These are phyloP conservation scores for Muscicapa adusta DNA, from an alignment of 2,113 vertebrate species.

Conservation along the genomic window DNA sequence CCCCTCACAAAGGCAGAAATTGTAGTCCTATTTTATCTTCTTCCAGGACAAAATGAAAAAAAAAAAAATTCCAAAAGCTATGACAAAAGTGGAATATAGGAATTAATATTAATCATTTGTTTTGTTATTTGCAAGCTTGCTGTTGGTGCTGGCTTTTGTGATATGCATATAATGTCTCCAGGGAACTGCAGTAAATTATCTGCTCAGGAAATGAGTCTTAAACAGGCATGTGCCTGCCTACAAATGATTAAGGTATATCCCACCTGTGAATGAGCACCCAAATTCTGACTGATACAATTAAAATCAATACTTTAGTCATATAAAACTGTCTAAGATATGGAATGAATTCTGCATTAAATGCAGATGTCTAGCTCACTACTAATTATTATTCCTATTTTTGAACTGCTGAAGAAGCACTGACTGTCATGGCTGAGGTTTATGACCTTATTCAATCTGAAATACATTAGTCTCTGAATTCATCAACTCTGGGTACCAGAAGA, in stretches of 20 bases:
- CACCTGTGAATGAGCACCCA: not conserved
- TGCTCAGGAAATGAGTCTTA: slow-evolving; percentile 29
- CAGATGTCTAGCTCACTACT: not conserved
- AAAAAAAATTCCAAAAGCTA: slow-evolving; percentile 26
- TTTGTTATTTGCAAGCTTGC: slow-evolving; percentile 55
- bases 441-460: not conserved
- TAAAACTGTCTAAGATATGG: not conserved
- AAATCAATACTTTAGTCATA: slow-evolving; percentile 28
- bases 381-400: not conserved
- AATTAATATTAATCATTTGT: slow-evolving; percentile 72
- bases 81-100: slow-evolving; percentile 27
- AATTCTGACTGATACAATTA: slow-evolving; percentile 41
- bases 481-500: not conserved
- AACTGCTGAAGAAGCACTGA: not conserved
- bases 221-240: slow-evolving; percentile 10
- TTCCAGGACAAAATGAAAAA: slow-evolving; percentile 19
- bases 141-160: slow-evolving; percentile 60
- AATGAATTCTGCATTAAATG: not conserved
- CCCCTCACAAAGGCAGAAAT: not conserved
- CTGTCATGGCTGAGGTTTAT: not conserved
- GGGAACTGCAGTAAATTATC: slow-evolving; percentile 13
- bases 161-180: slow-evolving; percentile 49
- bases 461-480: not conserved
- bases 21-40: slow-evolving; percentile 15
- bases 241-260: slow-evolving; percentile 15